A percentile compares a stretch with the other conserved stretches of the same genome.
These are phyloP conservation scores for Pseudorectes ferrugineus DNA, from an alignment of 2,113 vertebrate genomes.

Conservation along the genomic window DNA sequence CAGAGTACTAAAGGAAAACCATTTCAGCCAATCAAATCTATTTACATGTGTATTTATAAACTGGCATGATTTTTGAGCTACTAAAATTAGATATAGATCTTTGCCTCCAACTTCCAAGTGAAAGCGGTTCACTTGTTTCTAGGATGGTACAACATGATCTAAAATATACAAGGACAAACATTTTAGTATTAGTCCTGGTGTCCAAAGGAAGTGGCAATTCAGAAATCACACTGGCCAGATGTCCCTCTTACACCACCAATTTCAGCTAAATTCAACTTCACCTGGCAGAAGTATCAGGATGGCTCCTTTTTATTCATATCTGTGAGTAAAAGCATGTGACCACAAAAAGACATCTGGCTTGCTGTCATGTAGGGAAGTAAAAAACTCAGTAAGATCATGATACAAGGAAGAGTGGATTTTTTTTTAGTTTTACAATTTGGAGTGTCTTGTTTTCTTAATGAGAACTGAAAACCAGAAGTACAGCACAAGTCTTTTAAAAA, in stretches of 20 bases:
- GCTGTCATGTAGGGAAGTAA: neutral
- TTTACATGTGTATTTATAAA: conserved; percentile 9
- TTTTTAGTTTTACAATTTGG: neutral
- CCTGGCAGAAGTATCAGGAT: neutral
- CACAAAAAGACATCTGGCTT: neutral
- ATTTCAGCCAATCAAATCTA: neutral
- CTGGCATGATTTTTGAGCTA: neutral
- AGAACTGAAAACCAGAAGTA: neutral
- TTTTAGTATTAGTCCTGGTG: neutral
- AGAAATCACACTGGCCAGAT: neutral
- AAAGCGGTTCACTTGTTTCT: neutral
- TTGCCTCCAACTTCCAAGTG: neutral
- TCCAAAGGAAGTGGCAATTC: neutral
- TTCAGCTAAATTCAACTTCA: neutral
- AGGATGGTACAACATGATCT: neutral
- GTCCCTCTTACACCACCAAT: neutral
- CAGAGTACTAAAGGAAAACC: neutral
- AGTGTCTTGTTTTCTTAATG: conserved; percentile 12
- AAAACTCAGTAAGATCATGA: neutral
- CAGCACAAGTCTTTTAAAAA: neutral
- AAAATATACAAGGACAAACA: neutral
- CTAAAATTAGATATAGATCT: conserved; percentile 33
- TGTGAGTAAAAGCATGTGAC: neutral
- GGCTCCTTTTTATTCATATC: neutral
- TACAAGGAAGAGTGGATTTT: neutral